Percentiles rank a stretch among this genome's conserved stretches.
phyloP scores from a whole-genome alignment of 2,113 vertebrate species.

The Isichthys henryi region DNA sequence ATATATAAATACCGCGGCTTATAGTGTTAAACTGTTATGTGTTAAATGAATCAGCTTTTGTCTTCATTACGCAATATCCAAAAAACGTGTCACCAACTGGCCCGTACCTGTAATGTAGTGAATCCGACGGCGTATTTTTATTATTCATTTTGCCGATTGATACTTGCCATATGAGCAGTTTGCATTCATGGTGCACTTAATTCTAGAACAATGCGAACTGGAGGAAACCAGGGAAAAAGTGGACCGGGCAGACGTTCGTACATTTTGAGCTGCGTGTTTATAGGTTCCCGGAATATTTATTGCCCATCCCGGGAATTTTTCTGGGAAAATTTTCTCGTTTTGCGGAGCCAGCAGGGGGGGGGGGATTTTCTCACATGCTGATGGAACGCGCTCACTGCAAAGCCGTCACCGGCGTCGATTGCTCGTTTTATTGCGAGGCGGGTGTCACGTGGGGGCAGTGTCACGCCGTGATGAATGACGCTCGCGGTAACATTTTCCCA shows the following conservation, averaged over 20 bases:
- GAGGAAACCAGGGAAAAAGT: background rate
- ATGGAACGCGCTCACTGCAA: background rate
- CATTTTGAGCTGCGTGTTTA: background rate
- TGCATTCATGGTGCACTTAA: background rate
- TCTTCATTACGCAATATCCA: background rate
- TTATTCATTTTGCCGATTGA: background rate
- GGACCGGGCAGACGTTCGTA: background rate
- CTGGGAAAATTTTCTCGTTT: background rate
- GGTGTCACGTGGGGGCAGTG: background rate
- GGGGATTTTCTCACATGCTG: background rate
- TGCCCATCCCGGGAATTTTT: background rate
- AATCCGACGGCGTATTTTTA: background rate
- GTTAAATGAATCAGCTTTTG: background rate
- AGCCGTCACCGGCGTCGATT: background rate
- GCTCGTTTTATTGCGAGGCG: background rate
- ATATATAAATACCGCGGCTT: background rate
- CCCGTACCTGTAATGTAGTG: background rate
- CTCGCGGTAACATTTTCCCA: conserved; percentile 19
- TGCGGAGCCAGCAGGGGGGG: background rate
- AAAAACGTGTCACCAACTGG: background rate
- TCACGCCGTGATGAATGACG: conserved; percentile 22
- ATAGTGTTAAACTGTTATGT: background rate
- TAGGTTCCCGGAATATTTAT: background rate
- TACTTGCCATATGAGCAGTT: background rate
- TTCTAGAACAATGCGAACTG: background rate